These are phyloP conservation scores for Rhabdophis nuchalis DNA, from an alignment of 2,797 vertebrate genomes.

Conservation along the genomic window DNA sequence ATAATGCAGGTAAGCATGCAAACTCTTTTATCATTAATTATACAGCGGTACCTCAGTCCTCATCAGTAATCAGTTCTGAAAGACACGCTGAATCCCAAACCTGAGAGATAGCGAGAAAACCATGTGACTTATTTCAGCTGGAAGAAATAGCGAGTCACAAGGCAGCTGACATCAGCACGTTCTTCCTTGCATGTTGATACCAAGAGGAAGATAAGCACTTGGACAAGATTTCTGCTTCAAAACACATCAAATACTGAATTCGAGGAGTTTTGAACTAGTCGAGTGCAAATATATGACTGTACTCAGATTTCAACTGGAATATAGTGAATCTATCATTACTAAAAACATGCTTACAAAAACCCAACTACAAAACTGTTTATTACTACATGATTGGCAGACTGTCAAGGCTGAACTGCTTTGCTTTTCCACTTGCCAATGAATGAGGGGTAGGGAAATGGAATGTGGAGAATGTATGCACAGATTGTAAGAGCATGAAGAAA, in stretches of 20 bases:
- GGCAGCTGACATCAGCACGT: background rate
- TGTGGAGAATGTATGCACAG: no score
- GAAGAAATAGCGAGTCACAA: background rate
- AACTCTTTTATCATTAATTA: background rate
- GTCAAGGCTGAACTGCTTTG: no score
- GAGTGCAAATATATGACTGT: background rate
- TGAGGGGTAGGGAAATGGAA: no score
- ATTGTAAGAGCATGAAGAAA: no score
- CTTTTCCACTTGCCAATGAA: no score
- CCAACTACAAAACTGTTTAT: background rate
- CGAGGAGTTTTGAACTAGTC: background rate
- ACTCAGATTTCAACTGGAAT: background rate
- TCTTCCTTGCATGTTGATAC: background rate
- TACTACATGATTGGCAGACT: background rate
- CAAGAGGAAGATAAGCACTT: background rate
- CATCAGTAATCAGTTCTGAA: background rate
- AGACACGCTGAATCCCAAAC: background rate
- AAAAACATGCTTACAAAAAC: background rate
- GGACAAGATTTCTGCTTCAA: background rate
- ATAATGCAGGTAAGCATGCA: background rate
- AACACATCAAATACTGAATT: background rate
- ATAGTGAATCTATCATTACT: background rate
- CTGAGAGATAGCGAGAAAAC: background rate
- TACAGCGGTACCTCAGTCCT: background rate
- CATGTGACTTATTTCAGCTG: background rate